phyloP scores from a whole-genome alignment of 2,888 invertebrate genomes.

The Salpingus planirostris region DNA sequence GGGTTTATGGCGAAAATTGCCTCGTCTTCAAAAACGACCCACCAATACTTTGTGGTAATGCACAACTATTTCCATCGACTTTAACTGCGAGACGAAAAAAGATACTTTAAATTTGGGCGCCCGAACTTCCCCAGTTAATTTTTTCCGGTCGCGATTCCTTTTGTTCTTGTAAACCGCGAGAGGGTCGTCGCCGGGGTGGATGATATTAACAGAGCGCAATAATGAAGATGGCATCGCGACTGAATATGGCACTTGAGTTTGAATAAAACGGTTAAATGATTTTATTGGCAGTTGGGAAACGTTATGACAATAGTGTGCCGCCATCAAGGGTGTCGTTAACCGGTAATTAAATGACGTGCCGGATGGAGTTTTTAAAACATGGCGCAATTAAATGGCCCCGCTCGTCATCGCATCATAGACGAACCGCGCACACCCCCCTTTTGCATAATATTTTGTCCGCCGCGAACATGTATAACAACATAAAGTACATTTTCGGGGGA shows the following conservation, averaged over 20 bases:
- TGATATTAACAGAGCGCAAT: no score
- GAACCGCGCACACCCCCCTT: neutral
- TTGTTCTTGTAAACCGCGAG: neutral
- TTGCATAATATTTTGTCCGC: constrained; percentile 13
- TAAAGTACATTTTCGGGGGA: constrained; percentile 24
- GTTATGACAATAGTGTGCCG: constrained; percentile 25
- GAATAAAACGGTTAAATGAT: constrained; percentile 28
- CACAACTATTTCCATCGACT: no score
- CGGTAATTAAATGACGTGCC: constrained; percentile 40
- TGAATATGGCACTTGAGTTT: constrained; percentile 17
- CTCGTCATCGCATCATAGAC: constrained; percentile 14
- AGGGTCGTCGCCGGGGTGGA: neutral
- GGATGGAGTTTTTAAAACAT: constrained; percentile 34
- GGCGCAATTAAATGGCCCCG: constrained; percentile 29
- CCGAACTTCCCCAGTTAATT: no score
- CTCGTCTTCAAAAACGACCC: no score
- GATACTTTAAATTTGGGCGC: no score
- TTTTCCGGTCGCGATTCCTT: no score
- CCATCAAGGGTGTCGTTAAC: constrained; percentile 39
- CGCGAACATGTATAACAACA: no score
- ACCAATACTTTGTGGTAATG: no score
- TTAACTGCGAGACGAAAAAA: no score
- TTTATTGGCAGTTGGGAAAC: constrained; percentile 29
- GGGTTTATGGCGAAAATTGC: constrained; percentile 3
- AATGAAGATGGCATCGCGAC: constrained; percentile 23